Base-by-base conservation (phyloP, 2,888 invertebrate species). In the Pristionchus japonicus region DNA sequence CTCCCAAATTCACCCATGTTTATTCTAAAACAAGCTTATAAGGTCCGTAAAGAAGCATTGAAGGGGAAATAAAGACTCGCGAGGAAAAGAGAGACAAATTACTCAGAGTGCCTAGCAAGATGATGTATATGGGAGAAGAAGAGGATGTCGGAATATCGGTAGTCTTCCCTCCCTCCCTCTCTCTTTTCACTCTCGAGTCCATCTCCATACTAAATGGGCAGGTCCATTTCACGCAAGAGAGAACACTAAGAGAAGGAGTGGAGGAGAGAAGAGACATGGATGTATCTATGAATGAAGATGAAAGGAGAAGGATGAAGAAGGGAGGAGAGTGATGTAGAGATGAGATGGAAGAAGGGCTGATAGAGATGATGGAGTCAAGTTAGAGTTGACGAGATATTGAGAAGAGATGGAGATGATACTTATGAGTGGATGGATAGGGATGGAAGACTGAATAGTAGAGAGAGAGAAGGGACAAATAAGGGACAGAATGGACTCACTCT, bases 161-260 rank as follows among this genome's bases (percentile, higher is more conserved):
- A 80, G 47, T 80, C 49, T 49, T 49, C 27, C 80, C 49, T 47
- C 47, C 15, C 80, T n/a, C 49, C 49, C 15, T 27, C 27, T 77
- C 43, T n/a, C 49, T 37, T 80, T 80, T 49, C 80, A 49, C 47
- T 80, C 80, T 80, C 74, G 74, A 74, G 49, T 47, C 80, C 49
- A 80, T 80, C 80, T 80, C 80, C 47, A 57, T 57, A 84, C 84
- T 84, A 84, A 84, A 84, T 84, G 61, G 84, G 47, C 84, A 57
- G 57, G 84, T 84, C 84, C 61, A 84, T 84, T 84, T 84, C 84
- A 84, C 84, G 84, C 84, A 57, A 49, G 84, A 52, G 84, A 61
- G 84, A 52, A 84, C 84, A 84, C 43, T 43, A 61, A 57, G 34
- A 61, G 61, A 61, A n/a, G 70, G 86, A 86, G 86, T 20, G 70